Conservation (phyloP, 1,140 invertebrate species). For the Danaus plexippus region DNA sequence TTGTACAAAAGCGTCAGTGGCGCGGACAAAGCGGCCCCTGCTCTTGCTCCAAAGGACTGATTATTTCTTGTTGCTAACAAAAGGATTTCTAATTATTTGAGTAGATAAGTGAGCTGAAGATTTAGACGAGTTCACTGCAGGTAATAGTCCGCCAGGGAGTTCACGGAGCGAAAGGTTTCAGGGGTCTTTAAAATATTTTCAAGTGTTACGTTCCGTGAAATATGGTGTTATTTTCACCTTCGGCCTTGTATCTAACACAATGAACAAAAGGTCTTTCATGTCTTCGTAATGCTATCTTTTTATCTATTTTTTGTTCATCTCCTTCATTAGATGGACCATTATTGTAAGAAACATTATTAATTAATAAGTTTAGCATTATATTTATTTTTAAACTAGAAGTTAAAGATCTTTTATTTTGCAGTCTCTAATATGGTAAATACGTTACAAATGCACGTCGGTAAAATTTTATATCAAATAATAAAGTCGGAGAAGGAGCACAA, state of each 20-base stretch:
- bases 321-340: too few species aligned
- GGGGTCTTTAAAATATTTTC: background rate
- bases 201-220: background rate
- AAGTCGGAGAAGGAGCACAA: conserved; percentile 29
- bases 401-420: too few species aligned
- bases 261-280: too few species aligned
- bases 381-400: too few species aligned
- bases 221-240: background rate
- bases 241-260: background rate
- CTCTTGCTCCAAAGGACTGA: conserved; percentile 38
- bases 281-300: too few species aligned
- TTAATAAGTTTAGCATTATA: too few species aligned
- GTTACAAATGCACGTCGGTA: conserved; percentile 8
- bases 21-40: conserved; percentile 37
- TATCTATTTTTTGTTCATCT: too few species aligned
- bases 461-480: conserved; percentile 36
- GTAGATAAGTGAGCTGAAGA: conserved; percentile 30
- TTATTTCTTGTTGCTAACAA: conserved; percentile 51
- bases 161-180: too few species aligned
- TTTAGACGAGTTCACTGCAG: conserved; percentile 19
- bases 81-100: conserved; percentile 45
- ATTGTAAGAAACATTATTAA: too few species aligned
- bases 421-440: background rate
- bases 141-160: too few species aligned
- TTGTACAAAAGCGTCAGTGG: conserved; percentile 30